Percentiles rank a stretch among this genome's conserved stretches.
Evolutionary conservation across 2,888 invertebrate species (phyloP).

Genomic region (Oithona nana): DNA sequence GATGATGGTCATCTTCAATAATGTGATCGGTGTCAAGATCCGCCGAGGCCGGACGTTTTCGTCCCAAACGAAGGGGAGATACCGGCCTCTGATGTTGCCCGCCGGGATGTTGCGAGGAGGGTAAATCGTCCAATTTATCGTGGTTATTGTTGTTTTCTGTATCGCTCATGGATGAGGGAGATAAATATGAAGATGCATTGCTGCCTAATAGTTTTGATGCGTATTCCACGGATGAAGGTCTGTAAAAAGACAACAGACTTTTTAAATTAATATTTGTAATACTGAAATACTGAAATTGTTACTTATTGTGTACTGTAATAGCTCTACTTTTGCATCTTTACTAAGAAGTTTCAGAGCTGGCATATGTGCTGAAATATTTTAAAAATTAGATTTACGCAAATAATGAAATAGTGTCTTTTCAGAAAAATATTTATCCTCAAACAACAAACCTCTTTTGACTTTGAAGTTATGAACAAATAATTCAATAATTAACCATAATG

Average conservation of each 20-base stretch:
- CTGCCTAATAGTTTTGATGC: not conserved
- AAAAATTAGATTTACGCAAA: no score
- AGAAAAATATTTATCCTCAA: no score
- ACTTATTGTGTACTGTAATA: no score
- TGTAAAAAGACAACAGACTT: not conserved
- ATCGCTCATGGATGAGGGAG: not conserved
- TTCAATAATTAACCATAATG: no score
- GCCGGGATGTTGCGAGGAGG: not conserved
- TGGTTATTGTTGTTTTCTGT: not conserved
- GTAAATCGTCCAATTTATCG: not conserved
- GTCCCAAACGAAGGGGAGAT: not conserved
- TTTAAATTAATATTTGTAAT: not conserved
- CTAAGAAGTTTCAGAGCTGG: no score
- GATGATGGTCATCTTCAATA: not conserved
- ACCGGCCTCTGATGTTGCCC: no score
- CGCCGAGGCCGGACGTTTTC: not conserved
- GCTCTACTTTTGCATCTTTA: no score
- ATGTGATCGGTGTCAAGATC: not conserved
- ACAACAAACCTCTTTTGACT: no score
- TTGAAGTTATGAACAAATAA: no score
- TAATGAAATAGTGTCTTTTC: no score
- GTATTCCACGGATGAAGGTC: not conserved
- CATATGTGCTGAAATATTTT: no score
- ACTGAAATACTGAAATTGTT: no score
- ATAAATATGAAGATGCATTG: not conserved